Conservation (phyloP, 2,113 vertebrate species). For the Zapornia atra region DNA sequence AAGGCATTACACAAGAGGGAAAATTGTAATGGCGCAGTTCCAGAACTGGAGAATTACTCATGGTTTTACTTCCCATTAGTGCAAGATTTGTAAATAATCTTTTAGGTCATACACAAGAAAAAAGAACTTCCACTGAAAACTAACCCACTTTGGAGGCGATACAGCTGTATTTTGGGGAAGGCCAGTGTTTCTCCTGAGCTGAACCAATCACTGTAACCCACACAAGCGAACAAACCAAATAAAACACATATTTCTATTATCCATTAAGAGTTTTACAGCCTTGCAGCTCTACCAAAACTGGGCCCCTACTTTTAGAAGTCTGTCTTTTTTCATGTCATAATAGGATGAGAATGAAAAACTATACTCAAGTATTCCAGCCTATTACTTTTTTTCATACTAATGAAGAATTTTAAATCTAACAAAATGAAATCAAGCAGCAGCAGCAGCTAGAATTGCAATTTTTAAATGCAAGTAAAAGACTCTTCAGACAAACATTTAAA, state of each 20-base stretch:
- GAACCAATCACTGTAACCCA: not conserved
- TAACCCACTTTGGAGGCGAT: not conserved
- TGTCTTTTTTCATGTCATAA: not conserved
- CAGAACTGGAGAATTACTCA: not conserved
- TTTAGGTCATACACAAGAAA: not conserved
- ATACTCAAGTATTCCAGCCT: not conserved
- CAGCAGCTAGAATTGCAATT: not conserved
- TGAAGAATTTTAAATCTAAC: not conserved
- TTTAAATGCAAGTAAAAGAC: not conserved
- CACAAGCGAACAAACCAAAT: accelerated
- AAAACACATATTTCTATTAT: not conserved
- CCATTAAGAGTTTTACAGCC: not conserved
- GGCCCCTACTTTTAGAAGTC: not conserved
- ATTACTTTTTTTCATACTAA: not conserved
- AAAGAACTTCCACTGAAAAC: not conserved
- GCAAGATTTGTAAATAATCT: not conserved
- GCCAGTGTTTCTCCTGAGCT: not conserved
- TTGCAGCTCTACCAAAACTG: not conserved
- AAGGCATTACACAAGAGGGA: not conserved
- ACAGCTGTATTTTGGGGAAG: not conserved
- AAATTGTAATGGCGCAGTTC: not conserved
- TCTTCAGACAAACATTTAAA: constrained; percentile 2
- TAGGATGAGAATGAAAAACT: not conserved
- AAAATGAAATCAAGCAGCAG: not conserved
- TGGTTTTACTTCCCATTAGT: not conserved